Evolutionary conservation across 2,888 invertebrate species (phyloP).

Genomic region (Epinotia brunnichana): DNA sequence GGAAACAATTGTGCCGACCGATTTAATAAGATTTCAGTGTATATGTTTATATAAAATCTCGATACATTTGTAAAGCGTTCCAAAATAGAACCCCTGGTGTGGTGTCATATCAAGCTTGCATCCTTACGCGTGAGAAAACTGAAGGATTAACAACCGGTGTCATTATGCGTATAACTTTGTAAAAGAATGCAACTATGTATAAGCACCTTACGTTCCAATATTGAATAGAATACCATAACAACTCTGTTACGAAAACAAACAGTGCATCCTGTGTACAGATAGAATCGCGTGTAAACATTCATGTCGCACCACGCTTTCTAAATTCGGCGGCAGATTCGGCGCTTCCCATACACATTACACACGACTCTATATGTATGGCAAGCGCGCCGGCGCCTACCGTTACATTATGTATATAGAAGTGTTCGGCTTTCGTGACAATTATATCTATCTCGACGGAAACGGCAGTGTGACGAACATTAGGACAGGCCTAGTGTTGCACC

Average conservation of each 20-base stretch:
- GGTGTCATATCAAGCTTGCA: too few relatives aligned
- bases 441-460: neutral
- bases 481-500: neutral
- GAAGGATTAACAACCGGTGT: too few relatives aligned
- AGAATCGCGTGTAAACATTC: constrained; percentile 21
- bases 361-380: constrained; percentile 6
- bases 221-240: neutral
- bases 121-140: too few relatives aligned
- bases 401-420: constrained; percentile 13
- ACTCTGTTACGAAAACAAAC: neutral
- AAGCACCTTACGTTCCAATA: neutral
- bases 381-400: neutral
- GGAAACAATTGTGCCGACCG: too few relatives aligned
- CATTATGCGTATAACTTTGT: neutral
- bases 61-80: too few relatives aligned
- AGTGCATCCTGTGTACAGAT: neutral
- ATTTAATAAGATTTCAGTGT: too few relatives aligned
- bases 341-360: constrained; percentile 4
- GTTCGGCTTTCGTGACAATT: neutral
- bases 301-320: constrained; percentile 28
- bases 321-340: constrained; percentile 20
- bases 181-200: neutral
- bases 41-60: too few relatives aligned
- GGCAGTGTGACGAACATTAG: neutral
- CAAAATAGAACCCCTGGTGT: too few relatives aligned